A percentile compares a stretch with the other conserved stretches of the same genome.
Conservation (phyloP, 2,797 vertebrate species). For the Heteromormyrus szaboi region DNA sequence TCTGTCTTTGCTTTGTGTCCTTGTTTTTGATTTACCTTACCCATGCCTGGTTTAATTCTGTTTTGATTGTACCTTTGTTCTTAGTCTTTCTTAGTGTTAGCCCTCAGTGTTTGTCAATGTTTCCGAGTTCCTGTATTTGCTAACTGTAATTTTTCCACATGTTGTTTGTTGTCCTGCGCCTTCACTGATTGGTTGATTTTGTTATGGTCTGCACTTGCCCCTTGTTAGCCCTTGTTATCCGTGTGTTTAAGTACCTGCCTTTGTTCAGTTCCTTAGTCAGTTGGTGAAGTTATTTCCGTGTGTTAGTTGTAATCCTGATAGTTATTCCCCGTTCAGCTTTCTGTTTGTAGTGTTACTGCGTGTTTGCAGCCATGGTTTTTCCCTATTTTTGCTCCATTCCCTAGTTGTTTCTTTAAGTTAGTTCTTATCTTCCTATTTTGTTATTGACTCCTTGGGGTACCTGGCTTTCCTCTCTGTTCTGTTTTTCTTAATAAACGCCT, state of each 20-base stretch:
- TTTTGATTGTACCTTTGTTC: not conserved
- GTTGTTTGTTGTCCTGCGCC: not conserved
- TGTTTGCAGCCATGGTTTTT: not conserved
- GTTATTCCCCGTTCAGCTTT: not conserved
- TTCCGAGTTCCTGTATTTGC: not conserved
- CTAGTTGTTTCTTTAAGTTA: not conserved
- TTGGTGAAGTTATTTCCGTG: not conserved
- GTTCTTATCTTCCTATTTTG: not conserved
- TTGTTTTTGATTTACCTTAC: not conserved
- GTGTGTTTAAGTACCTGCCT: not conserved
- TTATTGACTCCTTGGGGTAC: not conserved
- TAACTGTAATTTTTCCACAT: not conserved
- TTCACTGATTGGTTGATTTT: not conserved
- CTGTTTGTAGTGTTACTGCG: not conserved
- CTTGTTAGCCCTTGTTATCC: not conserved
- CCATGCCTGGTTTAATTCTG: not conserved
- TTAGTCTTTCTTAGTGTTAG: not conserved
- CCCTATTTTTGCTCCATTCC: not conserved
- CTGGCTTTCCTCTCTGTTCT: not conserved
- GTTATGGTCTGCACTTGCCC: not conserved
- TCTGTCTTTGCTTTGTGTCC: not conserved
- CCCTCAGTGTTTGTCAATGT: not conserved
- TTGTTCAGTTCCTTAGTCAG: not conserved
- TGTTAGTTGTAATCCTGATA: not conserved
- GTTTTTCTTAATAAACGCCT: not conserved